Percentiles rank a stretch among this genome's conserved stretches.
Evolutionary conservation across 2,888 invertebrate species (phyloP).

Genomic region (Phasia obesa): DNA sequence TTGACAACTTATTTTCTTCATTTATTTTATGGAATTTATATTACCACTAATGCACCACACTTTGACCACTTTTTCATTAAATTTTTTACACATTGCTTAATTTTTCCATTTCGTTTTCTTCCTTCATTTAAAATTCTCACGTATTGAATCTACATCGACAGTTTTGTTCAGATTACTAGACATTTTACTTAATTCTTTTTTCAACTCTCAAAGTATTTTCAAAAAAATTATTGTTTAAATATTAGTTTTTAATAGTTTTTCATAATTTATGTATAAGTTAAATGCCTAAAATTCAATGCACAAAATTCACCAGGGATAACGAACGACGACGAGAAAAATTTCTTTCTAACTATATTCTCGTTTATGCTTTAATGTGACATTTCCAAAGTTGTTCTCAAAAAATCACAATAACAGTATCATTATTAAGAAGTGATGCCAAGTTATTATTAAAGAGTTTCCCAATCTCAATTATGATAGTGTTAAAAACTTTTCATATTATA

Average conservation of each 20-base stretch:
- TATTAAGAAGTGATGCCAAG: constrained; percentile 7
- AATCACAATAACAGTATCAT: constrained; percentile 12
- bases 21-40: constrained; percentile 51
- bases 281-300: constrained; percentile 69
- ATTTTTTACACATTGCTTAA: constrained; percentile 56
- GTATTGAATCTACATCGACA: constrained; percentile 21
- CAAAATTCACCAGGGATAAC: constrained; percentile 69
- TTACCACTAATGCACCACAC: constrained; percentile 42
- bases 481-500: too few species aligned
- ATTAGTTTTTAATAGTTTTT: constrained; percentile 54
- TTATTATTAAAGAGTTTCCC: not conserved
- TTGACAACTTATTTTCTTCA: constrained; percentile 19
- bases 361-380: constrained; percentile 44
- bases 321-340: constrained; percentile 56
- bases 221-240: constrained; percentile 23
- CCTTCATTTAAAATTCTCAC: constrained; percentile 26
- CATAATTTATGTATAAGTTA: constrained; percentile 43
- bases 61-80: constrained; percentile 13
- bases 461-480: too few species aligned
- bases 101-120: constrained; percentile 56
- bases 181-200: not conserved
- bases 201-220: not conserved
- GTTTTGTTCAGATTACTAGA: constrained; percentile 7
- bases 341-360: constrained; percentile 40
- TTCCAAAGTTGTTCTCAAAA: constrained; percentile 35